Percentiles rank a stretch among this genome's conserved stretches.
These are phyloP conservation scores for Sebastes schlegelii DNA, from an alignment of 2,113 vertebrate species.

Conservation along the genomic window DNA sequence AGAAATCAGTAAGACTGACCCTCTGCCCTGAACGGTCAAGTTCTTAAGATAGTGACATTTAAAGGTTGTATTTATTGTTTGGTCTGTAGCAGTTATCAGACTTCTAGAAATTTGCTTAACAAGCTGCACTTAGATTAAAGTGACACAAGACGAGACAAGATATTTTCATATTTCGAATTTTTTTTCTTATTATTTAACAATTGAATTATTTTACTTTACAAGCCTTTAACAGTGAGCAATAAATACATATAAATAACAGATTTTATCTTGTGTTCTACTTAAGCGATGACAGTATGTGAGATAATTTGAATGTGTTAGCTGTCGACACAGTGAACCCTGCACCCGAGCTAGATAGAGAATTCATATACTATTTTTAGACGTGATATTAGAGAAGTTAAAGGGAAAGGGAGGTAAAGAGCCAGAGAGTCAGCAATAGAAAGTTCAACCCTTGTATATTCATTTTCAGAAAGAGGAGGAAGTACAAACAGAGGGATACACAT, in stretches of 20 bases:
- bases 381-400: slow-evolving; percentile 27
- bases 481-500: neutral
- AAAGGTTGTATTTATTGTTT: neutral
- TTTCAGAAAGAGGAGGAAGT: neutral
- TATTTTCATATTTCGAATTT: neutral
- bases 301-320: neutral
- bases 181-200: neutral
- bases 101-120: neutral
- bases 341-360: slow-evolving; percentile 1
- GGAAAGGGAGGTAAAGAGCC: neutral
- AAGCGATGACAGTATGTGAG: neutral
- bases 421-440: neutral
- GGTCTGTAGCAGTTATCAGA: neutral
- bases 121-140: neutral
- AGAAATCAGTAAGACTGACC: neutral
- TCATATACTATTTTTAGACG: slow-evolving; percentile 52
- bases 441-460: neutral
- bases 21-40: neutral
- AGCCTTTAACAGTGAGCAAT: neutral
- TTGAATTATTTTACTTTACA: neutral
- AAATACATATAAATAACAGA: too few relatives aligned
- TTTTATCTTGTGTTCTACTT: neutral
- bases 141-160: neutral
- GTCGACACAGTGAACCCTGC: slow-evolving; percentile 14
- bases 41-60: slow-evolving; percentile 2